These are phyloP conservation scores for Anthopleura xanthogrammica DNA, from an alignment of 92 coral and sea anemone genomes.

Conservation along the genomic window DNA sequence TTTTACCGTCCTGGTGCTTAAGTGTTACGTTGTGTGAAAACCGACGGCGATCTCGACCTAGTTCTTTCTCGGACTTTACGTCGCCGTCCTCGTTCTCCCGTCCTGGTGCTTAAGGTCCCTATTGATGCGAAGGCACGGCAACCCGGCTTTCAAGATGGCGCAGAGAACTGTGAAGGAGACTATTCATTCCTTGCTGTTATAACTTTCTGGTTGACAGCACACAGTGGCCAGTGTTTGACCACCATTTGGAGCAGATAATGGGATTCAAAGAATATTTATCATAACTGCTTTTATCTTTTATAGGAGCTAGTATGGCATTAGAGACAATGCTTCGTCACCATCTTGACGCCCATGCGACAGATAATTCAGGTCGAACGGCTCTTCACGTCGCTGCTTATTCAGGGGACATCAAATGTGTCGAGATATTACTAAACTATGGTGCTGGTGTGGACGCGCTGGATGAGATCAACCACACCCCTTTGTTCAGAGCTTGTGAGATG, in stretches of 20 bases:
- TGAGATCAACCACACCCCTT: constrained; percentile 78
- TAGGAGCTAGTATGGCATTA: constrained; percentile 53
- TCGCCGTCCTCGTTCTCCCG: no score
- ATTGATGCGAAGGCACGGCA: no score
- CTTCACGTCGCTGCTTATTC: constrained; percentile 84
- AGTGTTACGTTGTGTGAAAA: no score
- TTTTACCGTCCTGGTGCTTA: no score
- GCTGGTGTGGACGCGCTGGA: constrained; percentile 81
- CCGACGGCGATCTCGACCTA: no score
- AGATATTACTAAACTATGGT: constrained; percentile 57
- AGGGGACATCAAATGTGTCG: constrained; percentile 77
- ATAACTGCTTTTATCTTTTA: neutral
- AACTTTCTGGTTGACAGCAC: no score
- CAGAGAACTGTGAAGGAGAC: no score
- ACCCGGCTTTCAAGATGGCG: no score
- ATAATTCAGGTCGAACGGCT: constrained; percentile 85
- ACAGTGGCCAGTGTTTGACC: neutral
- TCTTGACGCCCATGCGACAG: constrained; percentile 75
- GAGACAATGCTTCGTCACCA: constrained; percentile 64
- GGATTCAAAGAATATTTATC: no score
- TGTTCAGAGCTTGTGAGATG: constrained; percentile 92
- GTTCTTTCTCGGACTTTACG: no score
- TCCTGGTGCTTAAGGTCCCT: no score
- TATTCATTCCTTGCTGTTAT: neutral
- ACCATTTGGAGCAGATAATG: neutral